phyloP scores from a whole-genome alignment of 2,888 invertebrate species.

The Cistogaster globosa region DNA sequence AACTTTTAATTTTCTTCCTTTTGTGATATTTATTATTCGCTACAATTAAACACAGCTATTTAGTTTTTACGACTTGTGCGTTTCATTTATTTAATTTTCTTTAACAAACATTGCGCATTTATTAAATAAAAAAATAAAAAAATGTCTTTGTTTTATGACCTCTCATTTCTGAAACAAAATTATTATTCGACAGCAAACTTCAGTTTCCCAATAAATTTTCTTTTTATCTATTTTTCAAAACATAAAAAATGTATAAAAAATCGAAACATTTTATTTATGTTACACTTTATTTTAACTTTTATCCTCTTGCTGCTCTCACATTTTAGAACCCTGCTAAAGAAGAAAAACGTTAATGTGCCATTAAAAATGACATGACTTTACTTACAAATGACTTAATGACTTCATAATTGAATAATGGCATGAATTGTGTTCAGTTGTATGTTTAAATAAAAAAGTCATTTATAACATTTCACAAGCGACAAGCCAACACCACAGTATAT shows the following conservation, averaged over 20 bases:
- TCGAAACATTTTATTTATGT: conserved; percentile 59
- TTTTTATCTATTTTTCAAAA: conserved; percentile 49
- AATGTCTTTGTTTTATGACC: not conserved
- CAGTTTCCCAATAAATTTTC: conserved; percentile 52
- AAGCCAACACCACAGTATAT: conserved; percentile 21
- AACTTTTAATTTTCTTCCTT: too few species aligned
- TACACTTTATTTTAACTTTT: conserved; percentile 14
- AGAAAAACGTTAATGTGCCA: conserved; percentile 63
- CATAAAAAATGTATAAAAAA: conserved; percentile 34
- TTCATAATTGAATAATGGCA: conserved; percentile 75
- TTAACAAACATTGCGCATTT: too few species aligned
- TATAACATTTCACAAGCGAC: conserved; percentile 64
- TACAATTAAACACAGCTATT: too few species aligned
- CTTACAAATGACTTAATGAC: conserved; percentile 75
- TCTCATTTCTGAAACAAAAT: not conserved
- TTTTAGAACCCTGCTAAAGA: not conserved
- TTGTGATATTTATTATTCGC: too few species aligned
- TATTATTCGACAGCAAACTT: not conserved
- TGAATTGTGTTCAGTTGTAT: conserved; percentile 60
- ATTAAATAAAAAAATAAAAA: too few species aligned
- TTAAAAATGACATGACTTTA: conserved; percentile 70
- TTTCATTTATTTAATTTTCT: not conserved
- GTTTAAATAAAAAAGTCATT: conserved; percentile 66
- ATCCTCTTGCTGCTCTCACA: conserved; percentile 13
- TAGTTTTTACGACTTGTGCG: too few species aligned